Base-by-base conservation (phyloP, 1,140 invertebrate species). In the Calycopis cecrops region DNA sequence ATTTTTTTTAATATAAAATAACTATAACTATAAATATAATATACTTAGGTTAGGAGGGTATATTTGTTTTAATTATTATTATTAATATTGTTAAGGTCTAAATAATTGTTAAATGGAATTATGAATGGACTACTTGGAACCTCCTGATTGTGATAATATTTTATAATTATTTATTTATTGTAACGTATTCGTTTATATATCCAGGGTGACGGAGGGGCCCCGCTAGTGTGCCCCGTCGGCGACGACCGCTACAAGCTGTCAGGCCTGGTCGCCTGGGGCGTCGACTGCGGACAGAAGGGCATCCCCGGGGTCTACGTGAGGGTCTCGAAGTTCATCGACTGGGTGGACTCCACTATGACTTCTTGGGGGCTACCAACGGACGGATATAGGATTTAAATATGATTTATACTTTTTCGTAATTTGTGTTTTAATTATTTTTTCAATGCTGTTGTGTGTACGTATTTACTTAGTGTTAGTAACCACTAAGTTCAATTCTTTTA, bases 301-400 rank as follows among this genome's bases (percentile, higher is more conserved):
- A 90, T 93, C 12, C 95, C 95, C 0, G 95, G 92, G 1, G 94
- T 95, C 7, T 97, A 96, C 70, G 93, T 93, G 0, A 93, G 93
- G 64, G 90, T 96, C 1, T 90, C 93, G 1, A 57, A 82, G 1
- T 93, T 91, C 48, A 87, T 92, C 1, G 61, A 84, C 4, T 97
- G 95, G 95, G 94, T 96, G n/a, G 93, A 96, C 69, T 76, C 89
- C 10, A 70, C 88, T 48, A 88, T 92, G 86, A 52, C 63, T 6
- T 58, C 62, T 0, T 81, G 88, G 64, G 76, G 75, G 1, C 67
- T 61, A 9, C 60, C 65, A 16, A 67, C 61, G 0, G 49, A 52
- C 1, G 57, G 53, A 0, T 73, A 82, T 52, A n/a, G 42, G 14
- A 44, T 53, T 28, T 57, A 57, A 42, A 42, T 55, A 18, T 35